These are phyloP conservation scores for Scylla paramamosain DNA, from an alignment of 1,140 invertebrate genomes.

Conservation along the genomic window DNA sequence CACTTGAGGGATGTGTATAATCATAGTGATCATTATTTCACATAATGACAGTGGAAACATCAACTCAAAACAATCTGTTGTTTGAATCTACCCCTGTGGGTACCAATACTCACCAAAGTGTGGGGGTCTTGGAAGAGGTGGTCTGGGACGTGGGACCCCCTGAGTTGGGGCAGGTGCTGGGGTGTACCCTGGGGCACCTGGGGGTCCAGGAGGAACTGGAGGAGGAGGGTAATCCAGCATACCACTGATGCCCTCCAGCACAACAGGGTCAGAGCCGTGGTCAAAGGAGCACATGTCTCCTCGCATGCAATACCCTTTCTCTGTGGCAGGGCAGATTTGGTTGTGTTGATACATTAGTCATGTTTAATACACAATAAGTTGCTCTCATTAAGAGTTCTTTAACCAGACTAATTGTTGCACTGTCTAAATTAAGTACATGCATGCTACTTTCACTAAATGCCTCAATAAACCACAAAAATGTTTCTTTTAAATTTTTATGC, in stretches of 20 bases:
- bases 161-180: slow-evolving; percentile 79
- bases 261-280: slow-evolving; percentile 96
- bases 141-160: slow-evolving; percentile 79
- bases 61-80: too few species aligned
- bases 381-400: not conserved
- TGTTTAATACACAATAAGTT: not conserved
- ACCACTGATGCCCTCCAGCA: slow-evolving; percentile 90
- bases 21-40: too few species aligned
- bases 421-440: too few species aligned
- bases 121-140: slow-evolving; percentile 78
- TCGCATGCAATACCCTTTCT: slow-evolving; percentile 96
- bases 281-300: slow-evolving; percentile 97
- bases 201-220: slow-evolving; percentile 66
- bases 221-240: slow-evolving; percentile 82
- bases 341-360: not conserved
- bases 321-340: slow-evolving; percentile 81
- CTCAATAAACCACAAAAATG: not conserved
- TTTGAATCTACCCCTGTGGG: too few species aligned
- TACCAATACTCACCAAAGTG: slow-evolving; percentile 59
- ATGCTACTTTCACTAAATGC: too few species aligned
- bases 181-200: slow-evolving; percentile 67
- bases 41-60: too few species aligned
- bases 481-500: too few species aligned
- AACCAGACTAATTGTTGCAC: too few species aligned
- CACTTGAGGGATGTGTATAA: too few species aligned